A percentile compares a stretch with the other conserved stretches of the same genome.
phyloP scores from a whole-genome alignment of 1,140 invertebrate species.

The Pentalonia nigronervosa region DNA sequence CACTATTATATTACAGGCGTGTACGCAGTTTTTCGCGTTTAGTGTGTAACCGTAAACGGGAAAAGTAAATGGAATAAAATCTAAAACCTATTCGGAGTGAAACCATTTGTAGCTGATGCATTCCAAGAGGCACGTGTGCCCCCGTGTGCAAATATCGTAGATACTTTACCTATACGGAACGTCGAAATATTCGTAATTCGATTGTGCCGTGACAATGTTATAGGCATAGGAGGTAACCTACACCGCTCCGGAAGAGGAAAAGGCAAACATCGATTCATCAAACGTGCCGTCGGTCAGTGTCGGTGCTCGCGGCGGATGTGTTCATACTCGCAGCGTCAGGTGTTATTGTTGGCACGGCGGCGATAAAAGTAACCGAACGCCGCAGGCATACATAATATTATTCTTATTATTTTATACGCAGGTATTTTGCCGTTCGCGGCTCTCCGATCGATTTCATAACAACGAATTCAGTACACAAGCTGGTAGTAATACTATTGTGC shows the following conservation, averaged over 20 bases:
- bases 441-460: neutral
- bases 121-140: neutral
- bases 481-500: neutral
- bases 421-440: neutral
- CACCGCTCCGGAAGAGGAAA: neutral
- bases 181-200: slow-evolving; percentile 1
- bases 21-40: neutral
- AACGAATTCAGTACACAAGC: neutral
- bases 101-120: neutral
- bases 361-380: neutral
- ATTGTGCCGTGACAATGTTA: neutral
- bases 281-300: neutral
- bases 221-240: neutral
- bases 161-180: neutral
- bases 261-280: neutral
- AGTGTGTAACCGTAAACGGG: neutral
- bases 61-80: neutral
- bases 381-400: neutral
- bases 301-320: neutral
- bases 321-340: neutral
- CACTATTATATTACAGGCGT: neutral
- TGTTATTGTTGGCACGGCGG: neutral
- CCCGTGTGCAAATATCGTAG: neutral
- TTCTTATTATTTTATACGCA: neutral
- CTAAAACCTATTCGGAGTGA: neutral